Base-by-base conservation (phyloP, 2,888 invertebrate genomes). In the Spialia ferax region DNA sequence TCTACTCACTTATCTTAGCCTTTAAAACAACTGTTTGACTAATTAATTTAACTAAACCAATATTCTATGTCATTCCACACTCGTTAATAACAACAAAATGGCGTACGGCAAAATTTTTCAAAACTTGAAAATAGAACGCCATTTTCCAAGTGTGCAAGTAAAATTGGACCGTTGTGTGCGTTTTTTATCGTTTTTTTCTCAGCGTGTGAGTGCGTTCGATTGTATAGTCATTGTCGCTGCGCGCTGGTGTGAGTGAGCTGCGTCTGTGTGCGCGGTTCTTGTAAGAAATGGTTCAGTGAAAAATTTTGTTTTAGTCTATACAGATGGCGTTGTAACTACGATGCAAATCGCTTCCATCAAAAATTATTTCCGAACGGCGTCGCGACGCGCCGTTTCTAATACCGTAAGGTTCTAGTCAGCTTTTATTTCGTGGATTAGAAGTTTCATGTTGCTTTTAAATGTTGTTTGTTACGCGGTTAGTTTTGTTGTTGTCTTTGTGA, bases 131-230 rank as follows among this genome's bases (percentile, higher is more conserved):
- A 80, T 79, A 76, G 80, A 79, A 75, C 78, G 75, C 71, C 71
- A 72, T 70, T 66, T 66, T 66, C 63, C 60, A 69, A 68, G 75
- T 77, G 76, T 76, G 75, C 73, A 75, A 74, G 73, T 75, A 72
- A 73, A 71, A 71, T 72, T 74, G 79, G 81, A 78, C 79, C 74
- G 77, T 83, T 81, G 90, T 91, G 89, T 88, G 89, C 82, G 76
- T 89, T 93, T 93, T 93, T 93, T 93, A 91, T 90, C 89, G 91
- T 91, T 93, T 93, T 92, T 93, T 91, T 91, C 89, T 87, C 82
- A 75, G 78, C 82, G 93, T 93, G 92, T 93, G 93, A 85, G 93
- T 92, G 90, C 86, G 86, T 91, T 90, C 88, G 87, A 91, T 92
- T 92, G 91, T 93, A 86, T 88, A 79, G 69, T 69, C 70, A 69